A percentile compares a stretch with the other conserved stretches of the same genome.
These are phyloP conservation scores for Callospermophilus lateralis DNA, from an alignment of 2,113 vertebrate species.

Conservation along the genomic window DNA sequence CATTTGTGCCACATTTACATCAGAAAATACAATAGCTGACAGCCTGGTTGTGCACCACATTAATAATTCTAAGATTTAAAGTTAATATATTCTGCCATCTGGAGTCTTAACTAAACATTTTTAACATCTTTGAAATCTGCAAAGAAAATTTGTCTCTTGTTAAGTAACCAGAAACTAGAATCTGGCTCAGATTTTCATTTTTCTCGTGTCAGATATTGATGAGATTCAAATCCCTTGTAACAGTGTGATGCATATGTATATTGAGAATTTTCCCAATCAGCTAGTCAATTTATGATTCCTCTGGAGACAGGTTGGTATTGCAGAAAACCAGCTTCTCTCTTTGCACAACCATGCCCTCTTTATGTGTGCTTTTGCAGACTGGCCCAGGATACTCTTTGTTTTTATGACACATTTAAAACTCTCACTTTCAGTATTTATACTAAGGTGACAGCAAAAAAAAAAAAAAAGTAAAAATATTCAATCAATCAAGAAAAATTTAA, in stretches of 20 bases:
- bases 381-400: conserved; percentile 49
- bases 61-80: conserved; percentile 79
- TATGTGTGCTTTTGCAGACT: conserved; percentile 45
- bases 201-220: conserved; percentile 67
- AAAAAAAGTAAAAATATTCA: conserved; percentile 57
- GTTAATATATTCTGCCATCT: conserved; percentile 79
- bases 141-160: conserved; percentile 75
- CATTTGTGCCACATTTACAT: conserved; percentile 57
- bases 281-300: conserved; percentile 65
- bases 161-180: conserved; percentile 63
- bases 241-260: conserved; percentile 60
- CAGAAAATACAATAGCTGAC: conserved; percentile 63
- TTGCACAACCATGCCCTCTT: conserved; percentile 47
- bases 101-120: conserved; percentile 73
- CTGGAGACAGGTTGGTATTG: conserved; percentile 50
- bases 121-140: conserved; percentile 68
- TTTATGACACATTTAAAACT: conserved; percentile 67
- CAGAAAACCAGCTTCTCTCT: conserved; percentile 58
- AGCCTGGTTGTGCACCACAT: conserved; percentile 42
- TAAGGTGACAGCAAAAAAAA: conserved; percentile 58
- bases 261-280: conserved; percentile 48
- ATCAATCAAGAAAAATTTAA: conserved; percentile 50
- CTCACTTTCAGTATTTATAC: conserved; percentile 60
- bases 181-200: conserved; percentile 59
- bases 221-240: conserved; percentile 49